phyloP scores from a whole-genome alignment of 1,140 invertebrate species.

The Heterodera carotae region DNA sequence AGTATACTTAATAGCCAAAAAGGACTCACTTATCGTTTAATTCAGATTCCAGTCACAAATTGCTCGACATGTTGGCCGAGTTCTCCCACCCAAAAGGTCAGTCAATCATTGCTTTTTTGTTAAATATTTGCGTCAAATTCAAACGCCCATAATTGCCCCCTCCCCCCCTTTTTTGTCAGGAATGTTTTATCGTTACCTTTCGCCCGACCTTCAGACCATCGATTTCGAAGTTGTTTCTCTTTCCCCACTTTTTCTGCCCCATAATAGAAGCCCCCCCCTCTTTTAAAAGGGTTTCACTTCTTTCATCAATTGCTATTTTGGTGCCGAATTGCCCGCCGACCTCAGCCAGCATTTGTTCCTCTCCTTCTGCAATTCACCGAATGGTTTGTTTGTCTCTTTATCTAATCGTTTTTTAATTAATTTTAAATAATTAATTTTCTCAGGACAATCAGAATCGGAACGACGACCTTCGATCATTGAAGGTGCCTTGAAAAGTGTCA shows the following conservation, averaged over 20 bases:
- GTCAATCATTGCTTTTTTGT: not conserved
- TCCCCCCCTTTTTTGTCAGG: constrained; percentile 24
- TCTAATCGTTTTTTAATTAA: constrained; percentile 14
- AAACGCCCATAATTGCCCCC: too few relatives aligned
- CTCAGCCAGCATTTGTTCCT: constrained; percentile 64
- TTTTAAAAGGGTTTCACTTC: constrained; percentile 51
- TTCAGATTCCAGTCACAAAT: constrained; percentile 62
- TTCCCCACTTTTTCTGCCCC: not conserved
- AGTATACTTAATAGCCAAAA: constrained; percentile 18
- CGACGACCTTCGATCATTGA: constrained; percentile 40
- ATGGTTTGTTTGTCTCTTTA: constrained; percentile 8
- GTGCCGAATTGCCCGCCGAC: constrained; percentile 61
- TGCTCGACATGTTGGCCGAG: constrained; percentile 61
- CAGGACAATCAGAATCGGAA: constrained; percentile 31
- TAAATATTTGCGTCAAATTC: not conserved
- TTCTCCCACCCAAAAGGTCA: constrained; percentile 59
- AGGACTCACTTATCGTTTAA: constrained; percentile 5
- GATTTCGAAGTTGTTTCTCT: constrained; percentile 51
- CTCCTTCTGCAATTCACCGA: constrained; percentile 52
- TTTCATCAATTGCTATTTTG: constrained; percentile 63
- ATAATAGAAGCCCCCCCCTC: too few relatives aligned
- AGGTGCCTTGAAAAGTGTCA: constrained; percentile 48
- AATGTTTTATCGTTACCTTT: constrained; percentile 62
- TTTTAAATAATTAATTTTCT: constrained; percentile 12
- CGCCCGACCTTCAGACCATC: constrained; percentile 61